Percentiles rank a stretch among this genome's conserved stretches.
These are phyloP conservation scores for Pangasius mekongensis DNA, from an alignment of 2,797 vertebrate species.

Conservation along the genomic window DNA sequence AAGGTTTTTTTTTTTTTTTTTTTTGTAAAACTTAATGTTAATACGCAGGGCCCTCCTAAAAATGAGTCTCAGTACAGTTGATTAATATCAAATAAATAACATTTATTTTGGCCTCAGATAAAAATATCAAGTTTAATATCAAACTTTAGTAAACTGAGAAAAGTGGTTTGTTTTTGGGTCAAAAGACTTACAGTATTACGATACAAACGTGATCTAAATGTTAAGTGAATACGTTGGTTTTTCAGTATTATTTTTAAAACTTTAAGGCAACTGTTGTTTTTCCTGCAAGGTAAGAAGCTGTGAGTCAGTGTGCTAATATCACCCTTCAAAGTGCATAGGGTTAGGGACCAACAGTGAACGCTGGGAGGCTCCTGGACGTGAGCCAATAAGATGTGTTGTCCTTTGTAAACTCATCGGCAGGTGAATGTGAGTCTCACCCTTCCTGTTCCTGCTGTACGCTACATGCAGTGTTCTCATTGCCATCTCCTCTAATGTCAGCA, in stretches of 20 bases:
- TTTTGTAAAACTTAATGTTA: not conserved
- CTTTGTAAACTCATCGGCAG: not conserved
- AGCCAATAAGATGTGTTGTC: not conserved
- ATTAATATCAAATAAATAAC: not conserved
- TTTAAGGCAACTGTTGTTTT: not conserved
- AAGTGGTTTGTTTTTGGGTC: not conserved
- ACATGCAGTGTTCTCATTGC: conserved; percentile 86
- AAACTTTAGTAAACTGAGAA: not conserved
- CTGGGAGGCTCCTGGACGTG: not conserved
- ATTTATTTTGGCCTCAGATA: not conserved
- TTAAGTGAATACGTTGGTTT: not conserved
- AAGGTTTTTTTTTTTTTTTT: not conserved
- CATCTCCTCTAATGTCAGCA: conserved; percentile 91
- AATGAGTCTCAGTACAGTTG: not conserved
- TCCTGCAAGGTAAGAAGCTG: no score
- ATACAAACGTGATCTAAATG: not conserved
- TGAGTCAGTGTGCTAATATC: not conserved
- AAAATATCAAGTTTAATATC: not conserved
- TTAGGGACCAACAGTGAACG: not conserved
- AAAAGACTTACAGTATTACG: not conserved
- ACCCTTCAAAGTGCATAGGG: not conserved
- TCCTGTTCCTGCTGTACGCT: conserved; percentile 70
- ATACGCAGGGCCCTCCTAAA: not conserved
- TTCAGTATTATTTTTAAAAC: no score
- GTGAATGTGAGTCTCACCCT: conserved; percentile 70